Base-by-base conservation (phyloP, 2,797 vertebrate genomes). In the Pantherophis vulpinus region DNA sequence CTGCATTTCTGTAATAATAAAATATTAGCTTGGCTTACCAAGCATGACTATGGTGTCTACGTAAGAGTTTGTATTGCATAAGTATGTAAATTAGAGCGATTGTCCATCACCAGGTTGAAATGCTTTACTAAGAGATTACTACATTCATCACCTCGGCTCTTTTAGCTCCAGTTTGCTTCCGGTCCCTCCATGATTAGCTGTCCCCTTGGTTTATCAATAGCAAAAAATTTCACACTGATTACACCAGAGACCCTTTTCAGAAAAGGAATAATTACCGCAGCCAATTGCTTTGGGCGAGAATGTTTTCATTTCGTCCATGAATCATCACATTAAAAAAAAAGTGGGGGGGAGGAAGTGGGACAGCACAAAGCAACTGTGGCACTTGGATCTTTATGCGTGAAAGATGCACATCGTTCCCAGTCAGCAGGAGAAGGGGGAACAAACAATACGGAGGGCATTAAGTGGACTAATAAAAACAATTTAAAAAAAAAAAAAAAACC, bases 231-330 rank as follows among this genome's bases (percentile, higher is more conserved):
- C 9, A 93, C 92, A 94, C 93, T 4, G n/a, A 74, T 94, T 93
- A 91, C 95, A 94, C 88, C 90, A 59, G 87, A 63, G 94, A 93
- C 83, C 90, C 32, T 95, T 93, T 91, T 56, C 93, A 94, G 94
- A 94, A 94, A 94, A 95, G 92, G 20, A 11, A 60, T 87, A 93
- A 96, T 96, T 96, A 96, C 88, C 91, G 89, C 90, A 93, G 12
- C 13, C 42, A 92, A 95, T 94, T 92, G 94, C 94, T 4, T 89
- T 92, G 86, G 91, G 94, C 88, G 91, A 92, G 89, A 96, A 92
- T 92, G 59, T 95, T 93, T 91, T 60, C 83, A 32, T 59, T 25
- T 88, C 27, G 25, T 23, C 94, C 70, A 0, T 91, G 96, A 96
- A 95, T 95, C 96, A 96, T 90, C 94, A 42, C 89, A 91, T 96